These are phyloP conservation scores for Ptyas mucosa DNA, from an alignment of 2,113 vertebrate species.

Conservation along the genomic window DNA sequence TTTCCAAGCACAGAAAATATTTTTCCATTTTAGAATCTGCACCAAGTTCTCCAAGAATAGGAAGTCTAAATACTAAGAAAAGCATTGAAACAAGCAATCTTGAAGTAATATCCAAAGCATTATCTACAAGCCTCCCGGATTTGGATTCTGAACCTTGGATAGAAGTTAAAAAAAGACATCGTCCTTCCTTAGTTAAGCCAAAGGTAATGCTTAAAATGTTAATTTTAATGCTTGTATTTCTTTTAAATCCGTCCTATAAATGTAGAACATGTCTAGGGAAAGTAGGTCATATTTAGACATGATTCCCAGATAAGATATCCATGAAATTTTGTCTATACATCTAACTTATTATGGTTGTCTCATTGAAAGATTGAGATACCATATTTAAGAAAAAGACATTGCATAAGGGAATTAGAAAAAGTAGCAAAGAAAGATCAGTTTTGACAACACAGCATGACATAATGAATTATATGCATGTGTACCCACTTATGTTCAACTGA, in stretches of 20 bases:
- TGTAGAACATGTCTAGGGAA: neutral
- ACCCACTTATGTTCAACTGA: neutral
- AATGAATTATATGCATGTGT: no score
- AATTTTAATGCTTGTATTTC: neutral
- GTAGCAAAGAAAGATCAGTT: neutral
- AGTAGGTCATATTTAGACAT: neutral
- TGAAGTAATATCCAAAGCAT: constrained; percentile 68
- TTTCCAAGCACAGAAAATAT: constrained; percentile 46
- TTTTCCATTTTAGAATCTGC: constrained; percentile 71
- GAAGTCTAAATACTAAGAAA: constrained; percentile 60
- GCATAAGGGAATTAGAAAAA: neutral
- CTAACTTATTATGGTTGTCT: neutral
- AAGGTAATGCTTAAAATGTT: constrained; percentile 71
- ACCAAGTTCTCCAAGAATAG: constrained; percentile 72
- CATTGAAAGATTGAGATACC: neutral
- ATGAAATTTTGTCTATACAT: neutral
- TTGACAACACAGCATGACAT: neutral
- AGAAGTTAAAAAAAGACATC: constrained; percentile 87
- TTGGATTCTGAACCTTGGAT: constrained; percentile 85
- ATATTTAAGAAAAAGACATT: neutral
- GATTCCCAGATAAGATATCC: neutral
- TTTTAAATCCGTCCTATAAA: neutral
- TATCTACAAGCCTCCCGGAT: constrained; percentile 78
- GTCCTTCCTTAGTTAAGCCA: constrained; percentile 67
- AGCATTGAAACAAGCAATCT: constrained; percentile 63